Evolutionary conservation across 1,140 invertebrate species (phyloP), one percentile per base, ranked within the genome.

Genomic region (Vollenhovia emeryi): DNA sequence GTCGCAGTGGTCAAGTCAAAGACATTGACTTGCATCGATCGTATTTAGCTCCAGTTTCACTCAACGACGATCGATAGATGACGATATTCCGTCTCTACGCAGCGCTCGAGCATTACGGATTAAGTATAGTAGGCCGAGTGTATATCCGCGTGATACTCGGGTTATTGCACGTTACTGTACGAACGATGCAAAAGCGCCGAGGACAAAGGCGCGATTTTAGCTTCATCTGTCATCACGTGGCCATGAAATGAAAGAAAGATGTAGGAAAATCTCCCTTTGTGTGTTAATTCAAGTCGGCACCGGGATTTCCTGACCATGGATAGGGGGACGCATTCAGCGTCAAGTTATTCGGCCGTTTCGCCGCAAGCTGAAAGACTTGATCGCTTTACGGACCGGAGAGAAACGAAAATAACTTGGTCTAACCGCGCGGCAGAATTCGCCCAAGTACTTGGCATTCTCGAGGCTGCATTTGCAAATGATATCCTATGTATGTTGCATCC

Each of bases 1-100:
- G 0, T 9, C 33, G n/a, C 27, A 21, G 7, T 50, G 6, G 48
- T 50, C 48, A n/a, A 50, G 48, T 79, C 66, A 18, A 36, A 82
- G 66, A 59, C 66, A 71, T 71, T 43, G 78, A 80, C 36, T 80
- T 64, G 43, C 24, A 57, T 82, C 78, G 78, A 82, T 71, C 64
- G 66, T 18, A 36, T 43, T 48, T 43, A 36, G 27, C 24, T 71
- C 59, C 13, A n/a, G 71, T 82, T 82, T 57, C 66, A 4, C 36
- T 9, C 11, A 43, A 71, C 11, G 11, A 7, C 76, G 76, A 43
- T 82, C 78, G 78, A 82, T 82, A 73, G 66, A 59, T 50, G 66
- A 82, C 36, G 15, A 71, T 43, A 45, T 45, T 24, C 13, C 40
- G 21, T 45, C 50, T 73, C 36, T 21, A 66, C 21, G 43, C 27